Base-by-base conservation (phyloP, 2,888 invertebrate genomes). In the Myopa testacea region DNA sequence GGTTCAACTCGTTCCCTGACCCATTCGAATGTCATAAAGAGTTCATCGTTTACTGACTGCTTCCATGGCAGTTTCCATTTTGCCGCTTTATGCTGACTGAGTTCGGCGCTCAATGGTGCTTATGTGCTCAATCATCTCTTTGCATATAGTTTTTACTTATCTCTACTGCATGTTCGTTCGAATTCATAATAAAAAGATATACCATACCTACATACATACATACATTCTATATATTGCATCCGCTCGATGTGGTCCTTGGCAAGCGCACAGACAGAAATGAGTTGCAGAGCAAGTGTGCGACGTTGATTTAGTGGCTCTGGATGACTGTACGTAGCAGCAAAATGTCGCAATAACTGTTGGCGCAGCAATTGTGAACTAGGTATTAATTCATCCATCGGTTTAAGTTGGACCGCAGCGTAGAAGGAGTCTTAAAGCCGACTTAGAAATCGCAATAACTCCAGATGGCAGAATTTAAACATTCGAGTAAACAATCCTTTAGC, bases 71-170 rank as follows among this genome's bases (percentile, higher is more conserved):
- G 26, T 74, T 63, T 63, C 63, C 14, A 74, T 74, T 63, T 34
- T 63, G 34, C 8, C 73, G 40, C 45, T 73, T 73, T 73, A 26
- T 63, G 73, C 73, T 63, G 73, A 63, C 50, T 63, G 50, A 19
- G 63, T 12, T 50, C 52, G 45, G 6, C 16, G 34, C 14, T 74
- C 73, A 37, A 74, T 74, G 73, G 73, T 63, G 73, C 73, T 74
- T 50, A 63, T 74, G 73, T 63, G 63, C 73, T 74, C 73, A 74
- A 74, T 74, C 73, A 74, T 74, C 73, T 34, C 63, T 74, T 45
- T 74, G 45, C 73, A 74, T 63, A 74, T 74, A 19, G 73, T 74
- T 74, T 74, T 45, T 74, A 26, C 50, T 34, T 63, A 40, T 40
- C 19, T 72, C 19, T 19, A 60, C 26, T 16, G n/a, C 5, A 50